phyloP scores from a whole-genome alignment of 2,888 invertebrate species.

The Nephrotoma guestfalica region DNA sequence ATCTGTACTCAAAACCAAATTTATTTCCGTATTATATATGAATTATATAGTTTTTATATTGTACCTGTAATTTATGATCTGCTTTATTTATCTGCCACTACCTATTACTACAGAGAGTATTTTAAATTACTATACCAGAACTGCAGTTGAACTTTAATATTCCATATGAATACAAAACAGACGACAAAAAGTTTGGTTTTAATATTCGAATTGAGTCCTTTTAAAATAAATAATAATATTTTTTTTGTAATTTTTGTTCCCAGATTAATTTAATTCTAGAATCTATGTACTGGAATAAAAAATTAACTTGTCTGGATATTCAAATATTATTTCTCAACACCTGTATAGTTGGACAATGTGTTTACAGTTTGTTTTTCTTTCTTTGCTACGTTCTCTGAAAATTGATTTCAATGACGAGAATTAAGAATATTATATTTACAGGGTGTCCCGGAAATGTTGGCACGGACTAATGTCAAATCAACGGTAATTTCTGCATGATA shows the following conservation, averaged over 20 bases:
- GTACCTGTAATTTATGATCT: neutral
- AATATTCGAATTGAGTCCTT: neutral
- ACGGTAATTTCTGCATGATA: too few species aligned
- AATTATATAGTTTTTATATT: neutral
- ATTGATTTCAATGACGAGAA: too few species aligned
- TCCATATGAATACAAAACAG: neutral
- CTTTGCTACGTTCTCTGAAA: too few species aligned
- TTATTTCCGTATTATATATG: neutral
- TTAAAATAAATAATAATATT: neutral
- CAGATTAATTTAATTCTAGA: neutral
- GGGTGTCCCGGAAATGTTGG: too few species aligned
- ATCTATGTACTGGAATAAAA: neutral
- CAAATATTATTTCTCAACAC: neutral
- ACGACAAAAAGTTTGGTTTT: neutral
- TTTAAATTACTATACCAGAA: neutral
- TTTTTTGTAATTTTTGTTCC: neutral
- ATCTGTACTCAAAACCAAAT: neutral
- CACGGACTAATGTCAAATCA: too few species aligned
- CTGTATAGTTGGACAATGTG: neutral
- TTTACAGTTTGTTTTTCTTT: too few species aligned
- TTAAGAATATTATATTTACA: too few species aligned
- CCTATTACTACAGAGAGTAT: neutral
- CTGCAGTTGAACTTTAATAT: neutral
- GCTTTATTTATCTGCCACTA: neutral
- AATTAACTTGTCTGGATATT: neutral